phyloP scores from a whole-genome alignment of 2,113 vertebrate genomes.

The Falco punctatus region DNA sequence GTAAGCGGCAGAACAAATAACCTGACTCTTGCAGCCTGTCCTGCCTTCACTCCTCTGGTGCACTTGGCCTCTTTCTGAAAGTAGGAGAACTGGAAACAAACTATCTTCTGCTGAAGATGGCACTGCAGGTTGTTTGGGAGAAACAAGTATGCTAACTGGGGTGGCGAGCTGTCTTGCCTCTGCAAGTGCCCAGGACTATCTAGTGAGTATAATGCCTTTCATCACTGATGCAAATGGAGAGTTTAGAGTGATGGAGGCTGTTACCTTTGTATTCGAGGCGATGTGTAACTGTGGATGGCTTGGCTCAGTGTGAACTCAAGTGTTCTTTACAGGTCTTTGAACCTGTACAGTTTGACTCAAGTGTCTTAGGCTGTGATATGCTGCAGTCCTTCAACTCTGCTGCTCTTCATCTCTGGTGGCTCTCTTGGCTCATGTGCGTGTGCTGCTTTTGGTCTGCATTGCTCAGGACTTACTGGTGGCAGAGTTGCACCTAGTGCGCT shows the following conservation, averaged over 20 bases:
- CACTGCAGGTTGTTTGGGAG: neutral
- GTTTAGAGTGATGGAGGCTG: neutral
- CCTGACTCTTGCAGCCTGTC: neutral
- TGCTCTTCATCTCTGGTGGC: neutral
- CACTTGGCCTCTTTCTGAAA: neutral
- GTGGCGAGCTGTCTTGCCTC: slow-evolving; percentile 6
- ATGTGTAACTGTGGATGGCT: neutral
- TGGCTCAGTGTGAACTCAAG: fast-evolving
- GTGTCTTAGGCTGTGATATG: neutral
- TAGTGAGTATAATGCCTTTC: neutral
- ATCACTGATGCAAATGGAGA: slow-evolving; percentile 37
- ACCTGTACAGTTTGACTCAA: neutral
- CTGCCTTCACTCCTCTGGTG: neutral
- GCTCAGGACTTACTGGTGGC: neutral
- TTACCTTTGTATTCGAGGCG: neutral
- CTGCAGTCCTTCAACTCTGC: neutral
- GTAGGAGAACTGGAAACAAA: neutral
- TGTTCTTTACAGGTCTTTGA: neutral
- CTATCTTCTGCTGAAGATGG: neutral
- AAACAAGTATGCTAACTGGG: slow-evolving; percentile 11
- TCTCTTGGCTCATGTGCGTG: neutral
- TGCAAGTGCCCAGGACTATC: neutral
- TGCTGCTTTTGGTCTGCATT: neutral
- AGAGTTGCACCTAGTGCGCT: neutral
- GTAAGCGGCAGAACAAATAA: neutral